Evolutionary conservation across 2,113 vertebrate species (phyloP).

Genomic region (Leucopsar rothschildi): DNA sequence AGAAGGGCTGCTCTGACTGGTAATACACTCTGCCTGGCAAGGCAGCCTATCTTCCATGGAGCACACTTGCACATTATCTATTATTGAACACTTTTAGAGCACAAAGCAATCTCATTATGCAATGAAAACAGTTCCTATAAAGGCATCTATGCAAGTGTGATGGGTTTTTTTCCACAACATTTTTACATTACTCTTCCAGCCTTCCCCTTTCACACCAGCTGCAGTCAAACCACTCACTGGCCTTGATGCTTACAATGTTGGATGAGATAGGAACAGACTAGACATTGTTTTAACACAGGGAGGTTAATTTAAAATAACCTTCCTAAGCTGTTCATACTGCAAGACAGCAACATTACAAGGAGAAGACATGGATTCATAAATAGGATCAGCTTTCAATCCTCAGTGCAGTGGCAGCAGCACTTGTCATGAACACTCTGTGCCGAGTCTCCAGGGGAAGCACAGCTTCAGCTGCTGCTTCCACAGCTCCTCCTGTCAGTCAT

Average conservation of each 20-base stretch:
- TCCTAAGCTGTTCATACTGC: constrained; percentile 36
- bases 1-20: neutral
- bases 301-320: constrained; percentile 66
- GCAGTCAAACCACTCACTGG: neutral
- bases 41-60: neutral
- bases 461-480: neutral
- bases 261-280: constrained; percentile 52
- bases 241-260: constrained; percentile 8
- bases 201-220: neutral
- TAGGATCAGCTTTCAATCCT: constrained; percentile 35
- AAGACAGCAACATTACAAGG: constrained; percentile 39
- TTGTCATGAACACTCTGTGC: constrained; percentile 24
- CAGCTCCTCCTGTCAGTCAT: constrained; percentile 43
- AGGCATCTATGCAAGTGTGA: neutral
- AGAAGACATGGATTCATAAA: constrained; percentile 43
- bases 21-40: neutral
- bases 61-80: neutral
- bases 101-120: neutral
- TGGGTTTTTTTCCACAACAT: neutral
- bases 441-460: neutral
- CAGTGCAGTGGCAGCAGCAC: constrained; percentile 25
- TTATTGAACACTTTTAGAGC: neutral
- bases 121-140: neutral
- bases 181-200: neutral
- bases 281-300: constrained; percentile 40